Conservation (phyloP, 2,888 invertebrate species). For the Furcula furcula region DNA sequence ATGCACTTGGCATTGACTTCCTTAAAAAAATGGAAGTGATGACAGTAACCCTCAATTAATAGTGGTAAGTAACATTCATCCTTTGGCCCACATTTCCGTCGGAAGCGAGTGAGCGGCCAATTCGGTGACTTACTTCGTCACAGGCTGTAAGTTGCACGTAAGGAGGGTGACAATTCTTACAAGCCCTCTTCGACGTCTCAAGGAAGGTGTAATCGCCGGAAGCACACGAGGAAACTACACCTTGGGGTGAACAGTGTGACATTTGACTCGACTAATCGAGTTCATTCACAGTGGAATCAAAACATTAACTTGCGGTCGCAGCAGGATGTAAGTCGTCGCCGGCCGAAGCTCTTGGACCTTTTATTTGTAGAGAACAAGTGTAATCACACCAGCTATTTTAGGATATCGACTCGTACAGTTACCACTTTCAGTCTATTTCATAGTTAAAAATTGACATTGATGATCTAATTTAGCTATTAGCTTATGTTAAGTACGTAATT, state of each 20-base stretch:
- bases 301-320: slow-evolving; percentile 64
- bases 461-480: not conserved
- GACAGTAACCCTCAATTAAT: slow-evolving; percentile 41
- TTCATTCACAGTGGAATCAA: slow-evolving; percentile 65
- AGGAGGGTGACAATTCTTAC: slow-evolving; percentile 61
- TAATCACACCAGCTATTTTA: not conserved
- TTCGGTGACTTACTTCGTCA: slow-evolving; percentile 67
- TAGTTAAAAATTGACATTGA: no score
- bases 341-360: slow-evolving; percentile 10
- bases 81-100: slow-evolving; percentile 71
- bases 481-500: not conserved
- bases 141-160: slow-evolving; percentile 55
- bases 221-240: slow-evolving; percentile 65
- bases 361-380: slow-evolving; percentile 7
- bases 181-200: slow-evolving; percentile 56
- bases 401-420: not conserved
- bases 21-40: slow-evolving; percentile 28
- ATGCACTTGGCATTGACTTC: slow-evolving; percentile 18
- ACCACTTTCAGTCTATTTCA: no score
- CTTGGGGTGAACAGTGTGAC: slow-evolving; percentile 70
- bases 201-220: slow-evolving; percentile 78
- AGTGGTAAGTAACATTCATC: slow-evolving; percentile 38
- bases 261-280: slow-evolving; percentile 76
- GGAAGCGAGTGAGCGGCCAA: slow-evolving; percentile 61
- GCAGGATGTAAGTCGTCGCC: slow-evolving; percentile 64